Evolutionary conservation across 2,113 vertebrate genomes (phyloP), one percentile per base, ranked within the genome.

Genomic region (Riparia riparia): DNA sequence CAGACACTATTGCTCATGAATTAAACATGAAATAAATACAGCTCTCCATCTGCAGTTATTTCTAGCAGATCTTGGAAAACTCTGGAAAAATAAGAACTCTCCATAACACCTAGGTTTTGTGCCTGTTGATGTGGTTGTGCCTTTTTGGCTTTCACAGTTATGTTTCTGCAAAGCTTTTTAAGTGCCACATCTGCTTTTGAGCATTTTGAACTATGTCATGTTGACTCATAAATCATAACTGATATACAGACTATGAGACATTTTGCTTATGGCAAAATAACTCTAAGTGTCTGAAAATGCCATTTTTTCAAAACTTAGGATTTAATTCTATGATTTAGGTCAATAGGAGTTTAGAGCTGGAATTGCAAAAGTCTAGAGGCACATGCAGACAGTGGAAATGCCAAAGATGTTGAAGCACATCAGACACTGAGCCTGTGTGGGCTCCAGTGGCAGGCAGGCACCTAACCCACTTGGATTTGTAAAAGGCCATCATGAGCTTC

Each of bases 31-130:
- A 81, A 91, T 57, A 91, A 86, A 57, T 42, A 45, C 14, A 68
- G 34, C 7, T 78, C 44, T 83, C 34, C 63, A 47, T 57, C 34
- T 49, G 64, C 37, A 58, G 31, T 39, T 85, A 71, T 73, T 92
- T 94, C 69, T 41, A 81, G 56, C 17, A 54, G 57, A 68, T 45
- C 61, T 70, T 49, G 42, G 47, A 79, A 94, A 91, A 70, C 14
- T 26, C 81, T 72, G n/a, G 41, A 90, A 83, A 92, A 85, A 86
- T 50, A 72, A 91, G 80, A 80, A 81, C 79, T 88, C 71, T 65
- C 32, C 58, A 17, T 49, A 71, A 11, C 13, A 81, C 42, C 54
- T 25, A 34, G 39, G 26, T 10, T 54, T 58, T 44, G 26, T 81
- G 32, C 13, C 37, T 68, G 49, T 16, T 1, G 9, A 47, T 45